Conservation (phyloP, 1,140 invertebrate species). For the Lamellibrachia luymesi region DNA sequence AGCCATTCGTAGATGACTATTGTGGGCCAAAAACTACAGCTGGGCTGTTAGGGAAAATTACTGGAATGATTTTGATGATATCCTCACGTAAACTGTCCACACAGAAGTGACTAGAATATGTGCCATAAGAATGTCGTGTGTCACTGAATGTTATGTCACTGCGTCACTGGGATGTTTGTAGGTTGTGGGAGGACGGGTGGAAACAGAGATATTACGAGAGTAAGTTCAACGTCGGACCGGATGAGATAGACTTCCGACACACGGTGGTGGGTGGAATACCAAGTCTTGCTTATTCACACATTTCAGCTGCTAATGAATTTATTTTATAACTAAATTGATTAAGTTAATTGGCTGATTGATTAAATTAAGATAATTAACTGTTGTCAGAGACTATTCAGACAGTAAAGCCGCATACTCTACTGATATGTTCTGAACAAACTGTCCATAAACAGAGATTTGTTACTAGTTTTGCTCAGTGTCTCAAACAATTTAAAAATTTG, state of each 20-base stretch:
- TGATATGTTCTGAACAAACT: neutral
- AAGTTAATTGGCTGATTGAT: neutral
- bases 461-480: neutral
- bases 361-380: neutral
- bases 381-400: too few relatives aligned
- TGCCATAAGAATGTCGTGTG: neutral
- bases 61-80: neutral
- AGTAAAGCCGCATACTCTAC: neutral
- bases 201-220: conserved; percentile 96
- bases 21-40: neutral
- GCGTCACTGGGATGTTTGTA: conserved; percentile 30
- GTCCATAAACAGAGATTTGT: neutral
- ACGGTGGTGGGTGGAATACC: conserved; percentile 65
- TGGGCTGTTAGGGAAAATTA: neutral
- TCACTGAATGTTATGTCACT: neutral
- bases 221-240: conserved; percentile 85
- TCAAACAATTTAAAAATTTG: neutral
- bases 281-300: neutral
- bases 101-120: neutral
- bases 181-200: conserved; percentile 96
- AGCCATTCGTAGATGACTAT: neutral
- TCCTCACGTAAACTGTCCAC: neutral
- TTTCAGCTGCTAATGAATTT: neutral
- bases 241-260: conserved; percentile 83
- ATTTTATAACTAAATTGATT: neutral